Evolutionary conservation across 2,888 invertebrate species (phyloP).

Genomic region (Pherbina coryleti): DNA sequence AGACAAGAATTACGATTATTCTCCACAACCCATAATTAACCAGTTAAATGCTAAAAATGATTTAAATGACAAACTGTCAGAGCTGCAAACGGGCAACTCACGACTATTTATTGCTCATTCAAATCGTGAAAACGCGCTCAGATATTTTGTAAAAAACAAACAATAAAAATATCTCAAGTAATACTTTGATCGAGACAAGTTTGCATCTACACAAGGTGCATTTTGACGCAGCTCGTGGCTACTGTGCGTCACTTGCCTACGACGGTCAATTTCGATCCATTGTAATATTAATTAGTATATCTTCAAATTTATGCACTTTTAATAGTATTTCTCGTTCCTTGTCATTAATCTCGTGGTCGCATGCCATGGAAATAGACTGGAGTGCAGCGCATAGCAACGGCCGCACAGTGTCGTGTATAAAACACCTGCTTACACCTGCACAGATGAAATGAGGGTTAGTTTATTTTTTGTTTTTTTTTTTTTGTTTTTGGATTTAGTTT

Average conservation of each 20-base stretch:
- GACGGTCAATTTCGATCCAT: not conserved
- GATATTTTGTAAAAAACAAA: too few relatives aligned
- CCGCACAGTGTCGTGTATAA: constrained; percentile 25
- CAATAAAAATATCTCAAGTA: too few relatives aligned
- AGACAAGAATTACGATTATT: too few relatives aligned
- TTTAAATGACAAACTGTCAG: too few relatives aligned
- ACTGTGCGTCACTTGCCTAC: not conserved
- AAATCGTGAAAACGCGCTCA: too few relatives aligned
- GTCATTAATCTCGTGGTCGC: constrained; percentile 63
- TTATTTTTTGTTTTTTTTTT: too few relatives aligned
- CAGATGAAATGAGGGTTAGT: constrained; percentile 8
- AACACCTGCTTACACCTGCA: constrained; percentile 57
- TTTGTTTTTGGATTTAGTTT: not conserved
- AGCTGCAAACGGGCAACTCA: too few relatives aligned
- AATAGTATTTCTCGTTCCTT: constrained; percentile 36
- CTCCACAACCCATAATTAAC: too few relatives aligned
- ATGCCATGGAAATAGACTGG: constrained; percentile 54
- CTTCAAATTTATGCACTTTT: not conserved
- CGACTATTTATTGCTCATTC: too few relatives aligned
- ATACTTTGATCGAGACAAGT: not conserved
- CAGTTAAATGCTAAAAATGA: too few relatives aligned
- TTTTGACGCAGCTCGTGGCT: not conserved
- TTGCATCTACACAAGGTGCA: not conserved
- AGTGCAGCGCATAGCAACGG: constrained; percentile 23
- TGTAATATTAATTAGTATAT: constrained; percentile 2